Evolutionary conservation across 2,888 invertebrate species (phyloP).

Genomic region (Quadroppia sp.): DNA sequence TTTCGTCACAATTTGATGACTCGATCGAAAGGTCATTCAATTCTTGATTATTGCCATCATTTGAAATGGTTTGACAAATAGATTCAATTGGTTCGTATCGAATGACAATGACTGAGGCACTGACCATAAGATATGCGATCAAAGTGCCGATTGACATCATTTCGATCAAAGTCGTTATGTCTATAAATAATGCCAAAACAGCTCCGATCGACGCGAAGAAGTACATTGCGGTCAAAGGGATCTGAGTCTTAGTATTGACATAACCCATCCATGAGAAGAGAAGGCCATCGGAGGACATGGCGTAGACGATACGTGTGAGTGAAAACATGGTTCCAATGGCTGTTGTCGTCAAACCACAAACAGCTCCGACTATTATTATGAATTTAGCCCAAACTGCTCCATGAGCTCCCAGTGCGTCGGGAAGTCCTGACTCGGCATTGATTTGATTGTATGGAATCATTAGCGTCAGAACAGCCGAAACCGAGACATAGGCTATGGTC

Average conservation of each 20-base stretch:
- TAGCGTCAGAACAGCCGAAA: constrained; percentile 73
- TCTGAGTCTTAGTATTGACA: constrained; percentile 52
- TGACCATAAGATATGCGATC: constrained; percentile 83
- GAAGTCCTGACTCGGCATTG: constrained; percentile 68
- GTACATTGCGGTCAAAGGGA: constrained; percentile 70
- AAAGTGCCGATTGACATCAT: constrained; percentile 85
- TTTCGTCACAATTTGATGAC: constrained; percentile 12
- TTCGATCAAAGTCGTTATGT: constrained; percentile 82
- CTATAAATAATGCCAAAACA: constrained; percentile 74
- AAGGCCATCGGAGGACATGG: constrained; percentile 84
- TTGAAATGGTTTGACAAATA: not conserved
- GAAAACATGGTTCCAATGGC: constrained; percentile 79
- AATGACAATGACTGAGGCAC: constrained; percentile 79
- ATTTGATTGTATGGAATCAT: constrained; percentile 67
- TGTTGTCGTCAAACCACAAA: constrained; percentile 88
- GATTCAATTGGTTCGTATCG: constrained; percentile 64
- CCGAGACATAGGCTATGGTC: constrained; percentile 69
- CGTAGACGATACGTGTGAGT: constrained; percentile 77
- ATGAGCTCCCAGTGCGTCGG: constrained; percentile 64
- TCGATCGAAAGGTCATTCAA: constrained; percentile 38
- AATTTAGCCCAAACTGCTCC: constrained; percentile 79
- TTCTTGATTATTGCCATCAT: constrained; percentile 43
- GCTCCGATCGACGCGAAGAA: constrained; percentile 73
- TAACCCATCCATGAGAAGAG: constrained; percentile 61
- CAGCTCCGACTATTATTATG: constrained; percentile 74